phyloP scores from a whole-genome alignment of 2,797 vertebrate species.

The Caiman crocodilus region DNA sequence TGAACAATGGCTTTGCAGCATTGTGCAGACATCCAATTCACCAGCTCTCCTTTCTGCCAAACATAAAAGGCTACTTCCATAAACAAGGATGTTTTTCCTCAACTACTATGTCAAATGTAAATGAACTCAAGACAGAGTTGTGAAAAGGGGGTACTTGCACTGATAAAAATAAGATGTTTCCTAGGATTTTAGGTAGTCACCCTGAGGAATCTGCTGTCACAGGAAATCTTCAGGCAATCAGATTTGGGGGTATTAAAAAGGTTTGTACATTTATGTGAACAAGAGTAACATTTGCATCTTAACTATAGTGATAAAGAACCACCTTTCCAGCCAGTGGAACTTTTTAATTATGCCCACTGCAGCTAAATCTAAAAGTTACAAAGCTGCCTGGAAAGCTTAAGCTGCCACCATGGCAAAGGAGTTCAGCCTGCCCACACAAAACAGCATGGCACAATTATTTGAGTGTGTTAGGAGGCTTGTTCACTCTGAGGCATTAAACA shows the following conservation, averaged over 20 bases:
- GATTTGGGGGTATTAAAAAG: neutral
- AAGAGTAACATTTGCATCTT: neutral
- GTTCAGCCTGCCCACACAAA: fast-evolving
- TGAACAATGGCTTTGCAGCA: neutral
- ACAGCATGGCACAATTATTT: neutral
- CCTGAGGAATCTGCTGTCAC: neutral
- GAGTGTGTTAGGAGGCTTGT: fast-evolving
- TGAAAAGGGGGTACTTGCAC: neutral
- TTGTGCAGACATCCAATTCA: neutral
- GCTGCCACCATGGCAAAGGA: fast-evolving
- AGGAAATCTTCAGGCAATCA: neutral
- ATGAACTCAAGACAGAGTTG: neutral
- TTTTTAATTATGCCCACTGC: neutral
- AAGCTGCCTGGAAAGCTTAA: neutral
- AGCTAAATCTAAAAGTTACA: neutral
- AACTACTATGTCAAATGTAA: neutral
- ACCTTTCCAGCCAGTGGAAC: neutral
- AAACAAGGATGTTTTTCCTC: neutral
- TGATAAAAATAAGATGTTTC: neutral
- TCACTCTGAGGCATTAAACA: too few relatives aligned
- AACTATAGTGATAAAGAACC: neutral
- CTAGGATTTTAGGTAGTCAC: neutral
- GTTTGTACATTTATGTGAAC: neutral
- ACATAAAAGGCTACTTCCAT: neutral
- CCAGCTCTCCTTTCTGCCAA: neutral